phyloP scores from a whole-genome alignment of 2,113 vertebrate genomes.

The Hyperopisus bebe region DNA sequence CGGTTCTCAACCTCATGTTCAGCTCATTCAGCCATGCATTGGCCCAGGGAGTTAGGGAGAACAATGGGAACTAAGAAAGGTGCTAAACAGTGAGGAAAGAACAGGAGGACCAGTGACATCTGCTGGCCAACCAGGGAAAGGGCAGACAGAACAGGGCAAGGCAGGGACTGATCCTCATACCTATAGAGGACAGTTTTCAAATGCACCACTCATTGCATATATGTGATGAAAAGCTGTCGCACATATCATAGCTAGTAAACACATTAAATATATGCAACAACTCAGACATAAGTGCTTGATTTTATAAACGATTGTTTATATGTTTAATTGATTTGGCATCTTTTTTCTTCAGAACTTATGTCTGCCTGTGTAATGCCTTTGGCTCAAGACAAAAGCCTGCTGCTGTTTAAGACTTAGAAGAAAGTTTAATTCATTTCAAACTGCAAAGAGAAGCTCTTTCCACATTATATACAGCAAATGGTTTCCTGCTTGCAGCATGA shows the following conservation, averaged over 20 bases:
- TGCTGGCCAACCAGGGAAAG: not conserved
- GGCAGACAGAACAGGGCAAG: not conserved
- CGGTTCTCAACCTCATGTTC: not conserved
- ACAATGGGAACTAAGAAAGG: not conserved
- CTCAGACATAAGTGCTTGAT: not conserved
- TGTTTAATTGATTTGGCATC: not conserved
- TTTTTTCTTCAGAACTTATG: not conserved
- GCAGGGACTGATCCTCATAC: not conserved
- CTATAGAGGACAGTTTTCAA: not conserved
- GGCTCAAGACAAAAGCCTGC: not conserved
- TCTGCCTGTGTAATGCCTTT: not conserved
- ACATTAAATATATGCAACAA: not conserved
- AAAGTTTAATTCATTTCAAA: not conserved
- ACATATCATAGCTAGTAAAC: not conserved
- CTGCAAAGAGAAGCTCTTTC: not conserved
- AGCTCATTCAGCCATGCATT: not conserved
- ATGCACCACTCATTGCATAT: not conserved
- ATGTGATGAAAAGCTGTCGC: not conserved
- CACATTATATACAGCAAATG: not conserved
- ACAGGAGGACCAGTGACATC: not conserved
- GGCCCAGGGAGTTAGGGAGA: not conserved
- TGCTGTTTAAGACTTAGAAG: not conserved
- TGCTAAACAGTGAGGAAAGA: not conserved
- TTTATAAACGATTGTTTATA: not conserved
- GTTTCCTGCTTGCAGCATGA: not conserved